Conservation (phyloP, 53 echinoderm and acorn worm species). For the Mesocentrotus franciscanus region DNA sequence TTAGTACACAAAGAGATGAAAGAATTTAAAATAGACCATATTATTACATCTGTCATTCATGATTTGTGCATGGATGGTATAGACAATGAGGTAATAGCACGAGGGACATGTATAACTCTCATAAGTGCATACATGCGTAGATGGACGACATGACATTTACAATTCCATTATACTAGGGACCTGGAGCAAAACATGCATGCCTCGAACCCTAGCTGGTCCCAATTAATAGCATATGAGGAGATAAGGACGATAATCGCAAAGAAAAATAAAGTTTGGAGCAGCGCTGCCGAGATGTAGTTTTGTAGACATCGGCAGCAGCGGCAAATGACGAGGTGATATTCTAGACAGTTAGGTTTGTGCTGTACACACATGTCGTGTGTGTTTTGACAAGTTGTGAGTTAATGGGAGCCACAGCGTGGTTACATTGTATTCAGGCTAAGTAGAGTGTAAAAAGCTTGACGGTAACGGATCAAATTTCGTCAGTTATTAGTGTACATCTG, state of each 20-base stretch:
- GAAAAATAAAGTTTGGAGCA: conserved; percentile 50
- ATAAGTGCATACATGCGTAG: neutral
- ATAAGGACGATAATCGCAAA: conserved; percentile 36
- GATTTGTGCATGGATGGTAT: neutral
- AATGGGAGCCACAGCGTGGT: conserved; percentile 28
- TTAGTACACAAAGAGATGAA: neutral
- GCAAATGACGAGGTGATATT: conserved; percentile 10
- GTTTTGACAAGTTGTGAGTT: conserved; percentile 56
- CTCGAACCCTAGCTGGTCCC: conserved; percentile 26
- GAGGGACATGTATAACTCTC: neutral
- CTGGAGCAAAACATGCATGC: conserved; percentile 19
- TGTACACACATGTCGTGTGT: conserved; percentile 53
- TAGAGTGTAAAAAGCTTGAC: conserved; percentile 47
- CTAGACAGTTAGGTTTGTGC: neutral
- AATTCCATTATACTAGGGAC: neutral
- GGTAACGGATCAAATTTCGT: conserved; percentile 25
- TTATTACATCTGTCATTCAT: conserved; percentile 43
- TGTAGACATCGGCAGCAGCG: neutral
- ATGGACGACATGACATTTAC: conserved; percentile 22
- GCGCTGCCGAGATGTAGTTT: neutral
- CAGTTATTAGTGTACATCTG: conserved; percentile 26
- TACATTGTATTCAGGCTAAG: conserved; percentile 55
- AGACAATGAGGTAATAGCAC: neutral
- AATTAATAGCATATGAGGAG: conserved; percentile 43
- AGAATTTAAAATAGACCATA: neutral